These are phyloP conservation scores for Stichodactyla mertensii DNA, from an alignment of 64 coral and sea anemone genomes.

Conservation along the genomic window DNA sequence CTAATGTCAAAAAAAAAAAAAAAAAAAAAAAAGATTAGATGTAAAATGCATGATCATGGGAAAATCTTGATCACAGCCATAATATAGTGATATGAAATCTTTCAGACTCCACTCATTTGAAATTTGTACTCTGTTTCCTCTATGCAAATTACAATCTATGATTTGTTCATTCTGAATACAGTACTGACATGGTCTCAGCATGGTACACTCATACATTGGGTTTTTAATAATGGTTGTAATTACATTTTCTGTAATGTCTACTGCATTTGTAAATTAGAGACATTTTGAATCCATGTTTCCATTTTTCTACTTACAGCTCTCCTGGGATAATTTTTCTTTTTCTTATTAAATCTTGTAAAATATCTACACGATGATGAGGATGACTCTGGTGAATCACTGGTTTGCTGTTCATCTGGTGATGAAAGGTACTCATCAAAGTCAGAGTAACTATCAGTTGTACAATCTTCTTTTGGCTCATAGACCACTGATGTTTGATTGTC, in stretches of 20 bases:
- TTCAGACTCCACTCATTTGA: too few species aligned
- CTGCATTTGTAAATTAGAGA: too few species aligned
- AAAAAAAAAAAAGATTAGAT: background rate
- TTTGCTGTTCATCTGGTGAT: background rate
- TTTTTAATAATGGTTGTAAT: too few species aligned
- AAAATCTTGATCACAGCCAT: too few species aligned
- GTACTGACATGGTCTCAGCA: too few species aligned
- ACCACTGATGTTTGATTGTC: background rate
- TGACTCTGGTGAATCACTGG: background rate
- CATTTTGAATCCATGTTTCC: background rate
- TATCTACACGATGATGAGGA: background rate
- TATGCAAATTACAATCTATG: too few species aligned
- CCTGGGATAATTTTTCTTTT: background rate
- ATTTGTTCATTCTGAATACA: too few species aligned
- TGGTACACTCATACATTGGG: too few species aligned
- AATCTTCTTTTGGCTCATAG: background rate
- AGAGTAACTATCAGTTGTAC: background rate
- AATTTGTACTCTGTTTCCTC: too few species aligned
- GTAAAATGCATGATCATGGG: too few species aligned
- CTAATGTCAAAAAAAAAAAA: background rate
- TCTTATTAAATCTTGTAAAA: background rate
- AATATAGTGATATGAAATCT: too few species aligned
- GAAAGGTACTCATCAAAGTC: conserved; percentile 11
- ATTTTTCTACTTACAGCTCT: background rate
- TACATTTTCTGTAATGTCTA: too few species aligned